phyloP scores from a whole-genome alignment of 1,140 invertebrate species.

The Drosophila malerkotliana region DNA sequence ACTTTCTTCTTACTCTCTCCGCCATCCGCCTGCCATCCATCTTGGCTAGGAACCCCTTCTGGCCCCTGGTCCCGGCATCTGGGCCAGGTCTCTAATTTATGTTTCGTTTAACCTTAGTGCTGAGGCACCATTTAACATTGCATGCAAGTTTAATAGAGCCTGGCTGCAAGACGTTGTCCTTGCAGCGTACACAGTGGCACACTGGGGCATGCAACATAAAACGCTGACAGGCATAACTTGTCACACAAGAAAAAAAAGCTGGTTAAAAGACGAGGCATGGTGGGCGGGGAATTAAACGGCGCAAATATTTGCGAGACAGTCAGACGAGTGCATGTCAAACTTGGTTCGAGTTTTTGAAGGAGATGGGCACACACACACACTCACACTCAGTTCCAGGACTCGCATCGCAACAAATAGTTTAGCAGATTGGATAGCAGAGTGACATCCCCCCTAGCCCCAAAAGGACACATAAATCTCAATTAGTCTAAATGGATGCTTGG shows the following conservation, averaged over 20 bases:
- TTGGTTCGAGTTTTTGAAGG: slow-evolving; percentile 40
- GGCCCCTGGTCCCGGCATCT: neutral
- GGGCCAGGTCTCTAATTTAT: slow-evolving; percentile 67
- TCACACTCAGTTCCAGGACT: neutral
- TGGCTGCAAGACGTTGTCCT: slow-evolving; percentile 59
- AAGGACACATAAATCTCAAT: slow-evolving; percentile 60
- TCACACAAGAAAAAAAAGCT: slow-evolving; percentile 53
- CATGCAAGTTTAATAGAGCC: slow-evolving; percentile 77
- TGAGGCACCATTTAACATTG: slow-evolving; percentile 74
- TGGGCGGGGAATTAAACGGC: slow-evolving; percentile 7
- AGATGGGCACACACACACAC: neutral
- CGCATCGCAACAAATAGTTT: slow-evolving; percentile 9
- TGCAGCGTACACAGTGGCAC: slow-evolving; percentile 21
- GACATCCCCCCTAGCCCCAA: neutral
- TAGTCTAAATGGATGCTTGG: slow-evolving; percentile 47
- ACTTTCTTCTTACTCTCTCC: neutral
- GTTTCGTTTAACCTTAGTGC: slow-evolving; percentile 76
- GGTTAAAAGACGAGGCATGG: slow-evolving; percentile 14
- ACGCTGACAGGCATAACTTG: slow-evolving; percentile 76
- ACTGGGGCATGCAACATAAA: slow-evolving; percentile 45
- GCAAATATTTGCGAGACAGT: slow-evolving; percentile 41
- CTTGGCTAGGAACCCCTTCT: neutral
- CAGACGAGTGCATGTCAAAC: slow-evolving; percentile 68
- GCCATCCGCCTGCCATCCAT: neutral
- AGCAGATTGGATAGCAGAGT: slow-evolving; percentile 16